These are phyloP conservation scores for Fregetta grallaria DNA, from an alignment of 2,113 vertebrate genomes.

Conservation along the genomic window DNA sequence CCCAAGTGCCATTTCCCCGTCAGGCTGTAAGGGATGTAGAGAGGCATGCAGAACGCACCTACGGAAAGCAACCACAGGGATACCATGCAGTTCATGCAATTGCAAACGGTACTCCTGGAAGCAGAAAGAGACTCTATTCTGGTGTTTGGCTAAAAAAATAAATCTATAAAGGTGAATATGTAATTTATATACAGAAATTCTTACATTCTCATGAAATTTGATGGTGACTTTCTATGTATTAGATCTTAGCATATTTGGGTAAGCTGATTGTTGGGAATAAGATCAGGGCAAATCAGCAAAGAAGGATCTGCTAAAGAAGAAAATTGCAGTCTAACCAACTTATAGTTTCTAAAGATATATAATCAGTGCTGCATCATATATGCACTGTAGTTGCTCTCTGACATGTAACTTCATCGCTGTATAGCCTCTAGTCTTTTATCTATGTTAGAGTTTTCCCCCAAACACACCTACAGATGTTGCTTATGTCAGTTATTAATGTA, in stretches of 20 bases:
- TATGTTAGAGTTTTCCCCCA: background rate
- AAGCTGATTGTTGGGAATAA: background rate
- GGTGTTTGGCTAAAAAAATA: background rate
- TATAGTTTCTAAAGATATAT: background rate
- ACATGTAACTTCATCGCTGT: background rate
- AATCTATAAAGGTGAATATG: background rate
- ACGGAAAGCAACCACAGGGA: background rate
- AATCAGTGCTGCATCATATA: background rate
- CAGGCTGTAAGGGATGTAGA: slow-evolving; percentile 84
- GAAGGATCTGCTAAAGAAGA: background rate
- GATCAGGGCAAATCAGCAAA: background rate
- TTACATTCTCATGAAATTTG: background rate
- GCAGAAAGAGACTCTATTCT: background rate
- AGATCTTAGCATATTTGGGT: background rate
- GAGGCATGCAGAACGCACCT: slow-evolving; percentile 86
- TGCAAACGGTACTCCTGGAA: background rate
- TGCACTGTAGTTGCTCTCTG: background rate
- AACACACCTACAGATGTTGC: background rate
- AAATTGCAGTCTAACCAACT: background rate
- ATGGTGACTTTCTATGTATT: background rate
- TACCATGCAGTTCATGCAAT: background rate
- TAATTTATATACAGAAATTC: background rate
- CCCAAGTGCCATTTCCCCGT: slow-evolving; percentile 79
- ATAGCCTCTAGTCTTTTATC: background rate
- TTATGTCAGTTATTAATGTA: background rate